Conservation (phyloP, 2,888 invertebrate genomes). For the Oscheius sp. region DNA sequence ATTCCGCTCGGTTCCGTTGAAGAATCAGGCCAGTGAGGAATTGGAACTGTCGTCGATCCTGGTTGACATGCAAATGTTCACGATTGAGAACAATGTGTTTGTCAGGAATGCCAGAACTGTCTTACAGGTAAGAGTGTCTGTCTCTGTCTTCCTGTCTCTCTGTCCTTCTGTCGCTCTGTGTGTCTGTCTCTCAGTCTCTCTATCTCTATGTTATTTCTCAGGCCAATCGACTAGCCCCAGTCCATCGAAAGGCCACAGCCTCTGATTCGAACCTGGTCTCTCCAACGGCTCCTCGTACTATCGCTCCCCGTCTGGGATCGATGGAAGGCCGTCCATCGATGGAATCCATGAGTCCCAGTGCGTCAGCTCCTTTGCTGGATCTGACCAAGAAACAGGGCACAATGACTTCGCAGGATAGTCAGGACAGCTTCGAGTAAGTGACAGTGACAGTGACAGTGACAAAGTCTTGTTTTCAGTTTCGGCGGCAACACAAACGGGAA, state of each 20-base stretch:
- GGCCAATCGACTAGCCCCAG: slow-evolving; percentile 54
- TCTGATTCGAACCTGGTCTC: slow-evolving; percentile 10
- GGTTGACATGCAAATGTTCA: slow-evolving; percentile 82
- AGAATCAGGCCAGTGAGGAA: slow-evolving; percentile 91
- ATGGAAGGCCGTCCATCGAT: not conserved
- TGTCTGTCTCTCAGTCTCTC: too few species aligned
- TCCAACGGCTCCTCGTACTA: slow-evolving; percentile 20
- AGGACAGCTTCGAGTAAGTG: slow-evolving; percentile 37
- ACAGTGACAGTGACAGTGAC: not conserved
- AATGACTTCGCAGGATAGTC: slow-evolving; percentile 22
- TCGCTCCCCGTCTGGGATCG: slow-evolving; percentile 19
- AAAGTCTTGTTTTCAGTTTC: not conserved
- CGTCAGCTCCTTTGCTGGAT: slow-evolving; percentile 20
- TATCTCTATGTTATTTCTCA: slow-evolving; percentile 17
- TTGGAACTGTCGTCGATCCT: slow-evolving; percentile 90
- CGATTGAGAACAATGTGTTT: slow-evolving; percentile 45
- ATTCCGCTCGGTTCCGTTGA: slow-evolving; percentile 89
- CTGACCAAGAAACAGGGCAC: not conserved
- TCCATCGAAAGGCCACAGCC: slow-evolving; percentile 34
- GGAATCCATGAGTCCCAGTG: slow-evolving; percentile 15
- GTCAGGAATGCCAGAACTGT: slow-evolving; percentile 45
- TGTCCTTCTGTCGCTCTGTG: too few species aligned
- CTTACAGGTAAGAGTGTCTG: slow-evolving; percentile 18
- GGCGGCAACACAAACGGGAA: not conserved
- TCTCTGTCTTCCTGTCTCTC: too few species aligned